Evolutionary conservation across 2,113 vertebrate species (phyloP), one percentile per base, ranked within the genome.

Genomic region (Melospiza georgiana): DNA sequence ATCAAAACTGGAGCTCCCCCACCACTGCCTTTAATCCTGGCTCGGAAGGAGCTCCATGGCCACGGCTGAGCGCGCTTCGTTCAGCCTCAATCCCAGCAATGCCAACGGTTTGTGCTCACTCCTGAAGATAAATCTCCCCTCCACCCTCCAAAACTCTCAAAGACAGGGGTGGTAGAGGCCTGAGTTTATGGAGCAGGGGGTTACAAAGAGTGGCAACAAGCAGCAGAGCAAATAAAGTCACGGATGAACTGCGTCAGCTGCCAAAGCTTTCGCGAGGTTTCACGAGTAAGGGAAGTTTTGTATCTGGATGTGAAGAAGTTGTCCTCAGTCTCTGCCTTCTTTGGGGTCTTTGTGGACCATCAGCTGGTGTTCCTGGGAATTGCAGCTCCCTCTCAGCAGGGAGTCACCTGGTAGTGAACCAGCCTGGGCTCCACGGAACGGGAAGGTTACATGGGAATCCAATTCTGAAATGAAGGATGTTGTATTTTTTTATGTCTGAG

Each of bases 1-100:
- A 88, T 96, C 95, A 96, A 95, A 94, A 89, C 66, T 75, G 28
- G 15, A 80, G 74, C 48, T 90, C 93, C 52, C 66, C 92, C 72
- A 94, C 55, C 80, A 55, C 67, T 87, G 89, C 25, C 89, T 94
- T 96, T 97, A 96, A 96, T 96, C 93, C 94, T 59, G 79, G n/a
- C 73, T 96, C 87, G 93, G 96, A 96, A 84, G 79, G 75, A 91
- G 91, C 88, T 77, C 48, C 79, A 48, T 78, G 0, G 5, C 76
- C 84, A 89, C 5, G 9, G 89, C 79, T 93, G 92, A 96, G 66
- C 20, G 5, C 8, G 6, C 78, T 72, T 81, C 37, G 0, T 94
- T 92, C 90, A 94, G 75, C 89, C 74, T 58, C 51, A 83, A 33
- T 96, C 91, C 81, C 1, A 1, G 84, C 66, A 91, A 84, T 57